Conservation (phyloP, 2,888 invertebrate species). For the Archaeoteleia sp. region DNA sequence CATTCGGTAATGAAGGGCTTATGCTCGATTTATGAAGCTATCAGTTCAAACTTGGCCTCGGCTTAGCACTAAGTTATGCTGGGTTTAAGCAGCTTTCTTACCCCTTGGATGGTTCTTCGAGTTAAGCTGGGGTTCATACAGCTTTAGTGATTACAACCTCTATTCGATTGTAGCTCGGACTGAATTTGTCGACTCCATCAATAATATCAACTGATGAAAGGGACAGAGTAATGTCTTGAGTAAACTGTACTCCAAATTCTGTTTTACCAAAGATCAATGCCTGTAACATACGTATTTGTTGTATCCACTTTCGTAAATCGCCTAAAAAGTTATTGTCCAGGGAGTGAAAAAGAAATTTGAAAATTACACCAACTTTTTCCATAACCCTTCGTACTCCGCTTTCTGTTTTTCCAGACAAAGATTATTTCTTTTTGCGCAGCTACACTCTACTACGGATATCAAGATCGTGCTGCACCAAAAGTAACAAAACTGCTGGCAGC, state of each 20-base stretch:
- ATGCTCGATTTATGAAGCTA: constrained; percentile 53
- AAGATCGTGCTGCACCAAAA: constrained; percentile 28
- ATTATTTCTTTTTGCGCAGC: constrained; percentile 30
- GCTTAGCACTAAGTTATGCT: constrained; percentile 51
- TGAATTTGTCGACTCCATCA: constrained; percentile 43
- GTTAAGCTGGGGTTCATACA: constrained; percentile 38
- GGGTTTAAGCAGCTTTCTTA: constrained; percentile 50
- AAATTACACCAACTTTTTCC: constrained; percentile 27
- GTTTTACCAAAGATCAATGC: too few relatives aligned
- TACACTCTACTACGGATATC: constrained; percentile 23
- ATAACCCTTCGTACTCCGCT: constrained; percentile 29
- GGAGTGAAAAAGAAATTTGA: constrained; percentile 8
- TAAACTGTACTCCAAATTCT: too few relatives aligned
- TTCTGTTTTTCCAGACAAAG: constrained; percentile 30
- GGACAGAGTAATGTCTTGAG: too few relatives aligned
- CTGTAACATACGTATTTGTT: too few relatives aligned
- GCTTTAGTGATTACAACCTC: constrained; percentile 48
- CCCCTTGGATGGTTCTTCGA: constrained; percentile 41
- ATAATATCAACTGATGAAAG: not conserved
- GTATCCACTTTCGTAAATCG: not conserved
- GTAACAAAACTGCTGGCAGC: constrained; percentile 37
- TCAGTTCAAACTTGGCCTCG: constrained; percentile 48
- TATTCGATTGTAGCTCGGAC: constrained; percentile 46
- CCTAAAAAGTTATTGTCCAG: not conserved
- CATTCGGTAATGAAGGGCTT: constrained; percentile 52